Base-by-base conservation (phyloP, 2,797 vertebrate species). In the Otus scops region DNA sequence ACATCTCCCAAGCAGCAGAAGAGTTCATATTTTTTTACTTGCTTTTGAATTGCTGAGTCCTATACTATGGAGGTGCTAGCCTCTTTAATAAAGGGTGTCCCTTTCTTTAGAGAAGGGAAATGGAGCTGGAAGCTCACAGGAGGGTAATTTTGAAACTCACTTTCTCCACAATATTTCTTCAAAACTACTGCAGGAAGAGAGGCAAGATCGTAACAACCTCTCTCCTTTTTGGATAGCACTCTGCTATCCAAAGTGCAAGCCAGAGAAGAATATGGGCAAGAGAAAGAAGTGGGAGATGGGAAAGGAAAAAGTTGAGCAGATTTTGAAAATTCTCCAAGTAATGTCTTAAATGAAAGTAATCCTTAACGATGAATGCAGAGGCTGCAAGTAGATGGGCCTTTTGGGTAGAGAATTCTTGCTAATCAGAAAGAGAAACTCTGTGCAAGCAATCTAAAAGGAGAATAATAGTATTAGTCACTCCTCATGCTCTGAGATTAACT, bases 401-500 rank as follows among this genome's bases (percentile, higher is more conserved):
- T 56, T 22, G 85, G 51, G 59, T 65, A 70, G 75, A 69, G 34
- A 93, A 60, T 88, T 92, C 63, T 78, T 88, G 79, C 43, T 89
- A 76, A 92, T 89, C 43, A 81, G 73, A 90, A 91, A 70, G 59
- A 91, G 43, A 92, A 94, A 84, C 20, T 71, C 89, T 57, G 22
- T 73, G 59, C 67, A 82, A 89, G 77, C 51, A 93, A 16, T 60
- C 60, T 92, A 82, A 82, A 94, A 87, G 36, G 21, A 79, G 67
- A 77, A 80, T 69, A 88, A 90, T 59, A 32, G 48, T 90, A 89
- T 89, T 95, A 92, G 88, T 94, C 92, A 92, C 30, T 85, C 41
- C 85, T 93, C 43, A 19, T 63, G 59, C 79, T 88, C 85, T 89
- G 81, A 93, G 88, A 96, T 93, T 95, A 94, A 91, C 30, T 92